phyloP scores from a whole-genome alignment of 1,140 invertebrate species.

The Brachionus calyciflorus region DNA sequence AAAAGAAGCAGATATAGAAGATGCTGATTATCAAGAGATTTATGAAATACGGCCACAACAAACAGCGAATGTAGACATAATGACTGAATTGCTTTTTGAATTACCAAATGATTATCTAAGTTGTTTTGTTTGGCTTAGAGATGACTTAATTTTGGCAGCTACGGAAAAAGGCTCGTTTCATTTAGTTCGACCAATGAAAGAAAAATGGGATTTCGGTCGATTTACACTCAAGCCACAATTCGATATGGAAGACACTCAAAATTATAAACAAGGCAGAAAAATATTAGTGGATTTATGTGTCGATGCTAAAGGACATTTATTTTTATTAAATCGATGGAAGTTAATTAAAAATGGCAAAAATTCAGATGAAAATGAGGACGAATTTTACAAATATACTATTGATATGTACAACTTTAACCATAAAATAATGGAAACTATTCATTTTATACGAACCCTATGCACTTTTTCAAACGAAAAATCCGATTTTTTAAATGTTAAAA shows the following conservation, averaged over 20 bases:
- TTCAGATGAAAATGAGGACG: not conserved
- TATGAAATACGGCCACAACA: slow-evolving; percentile 8
- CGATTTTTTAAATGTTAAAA: too few relatives aligned
- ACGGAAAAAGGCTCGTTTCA: slow-evolving; percentile 22
- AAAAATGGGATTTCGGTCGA: slow-evolving; percentile 34
- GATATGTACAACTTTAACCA: slow-evolving; percentile 10
- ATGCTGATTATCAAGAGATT: slow-evolving; percentile 29
- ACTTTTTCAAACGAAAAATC: slow-evolving; percentile 2
- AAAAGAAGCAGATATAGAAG: slow-evolving; percentile 35
- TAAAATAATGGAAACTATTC: slow-evolving; percentile 1
- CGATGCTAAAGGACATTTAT: slow-evolving; percentile 29
- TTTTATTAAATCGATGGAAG: slow-evolving; percentile 35
- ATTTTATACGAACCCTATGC: slow-evolving; percentile 5
- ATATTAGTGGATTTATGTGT: slow-evolving; percentile 25
- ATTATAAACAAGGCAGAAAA: slow-evolving; percentile 8
- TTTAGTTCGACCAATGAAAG: slow-evolving; percentile 7
- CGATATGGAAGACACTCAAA: not conserved
- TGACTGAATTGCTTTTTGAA: slow-evolving; percentile 16
- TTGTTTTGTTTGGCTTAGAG: slow-evolving; percentile 31
- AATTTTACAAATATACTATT: slow-evolving; percentile 20
- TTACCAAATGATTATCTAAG: not conserved
- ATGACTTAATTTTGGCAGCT: slow-evolving; percentile 13
- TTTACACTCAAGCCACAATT: slow-evolving; percentile 7
- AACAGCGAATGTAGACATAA: not conserved
- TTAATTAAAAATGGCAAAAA: slow-evolving; percentile 9